A percentile compares a stretch with the other conserved stretches of the same genome.
Evolutionary conservation across 2,888 invertebrate genomes (phyloP).

Genomic region (Automeris io): DNA sequence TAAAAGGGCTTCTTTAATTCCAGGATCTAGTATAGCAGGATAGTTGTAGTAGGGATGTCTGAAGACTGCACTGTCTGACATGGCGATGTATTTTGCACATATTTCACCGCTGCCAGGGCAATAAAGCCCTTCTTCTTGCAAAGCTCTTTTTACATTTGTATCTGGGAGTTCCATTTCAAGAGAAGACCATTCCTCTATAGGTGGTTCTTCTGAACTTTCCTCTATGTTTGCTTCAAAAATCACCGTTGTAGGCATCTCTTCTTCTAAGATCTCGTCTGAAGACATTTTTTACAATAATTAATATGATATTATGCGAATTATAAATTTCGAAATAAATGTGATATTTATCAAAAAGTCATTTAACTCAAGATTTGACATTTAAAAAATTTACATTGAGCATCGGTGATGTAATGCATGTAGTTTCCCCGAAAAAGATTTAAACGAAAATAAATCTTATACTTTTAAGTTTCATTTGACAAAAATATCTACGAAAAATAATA

Average conservation of each 20-base stretch:
- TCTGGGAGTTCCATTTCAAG: constrained; percentile 17
- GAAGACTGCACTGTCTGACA: constrained; percentile 30
- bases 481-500: too few relatives aligned
- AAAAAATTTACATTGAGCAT: not conserved
- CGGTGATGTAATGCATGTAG: not conserved
- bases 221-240: constrained; percentile 10
- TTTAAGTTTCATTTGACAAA: too few relatives aligned
- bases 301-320: too few relatives aligned
- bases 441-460: too few relatives aligned
- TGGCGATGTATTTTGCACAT: constrained; percentile 27
- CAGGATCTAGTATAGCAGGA: constrained; percentile 36
- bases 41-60: constrained; percentile 32
- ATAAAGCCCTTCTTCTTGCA: constrained; percentile 23
- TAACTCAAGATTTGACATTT: too few relatives aligned
- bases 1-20: constrained; percentile 30
- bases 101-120: constrained; percentile 32
- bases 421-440: too few relatives aligned
- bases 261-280: constrained; percentile 4
- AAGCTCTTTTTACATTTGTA: constrained; percentile 23
- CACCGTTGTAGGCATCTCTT: not conserved
- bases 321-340: too few relatives aligned
- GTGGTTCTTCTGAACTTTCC: constrained; percentile 29
- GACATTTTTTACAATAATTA: too few relatives aligned
- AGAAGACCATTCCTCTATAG: constrained; percentile 29
- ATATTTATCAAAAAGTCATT: too few relatives aligned